These are phyloP conservation scores for Zaprionus camerounensis DNA, from an alignment of 1,140 invertebrate species.

Conservation along the genomic window DNA sequence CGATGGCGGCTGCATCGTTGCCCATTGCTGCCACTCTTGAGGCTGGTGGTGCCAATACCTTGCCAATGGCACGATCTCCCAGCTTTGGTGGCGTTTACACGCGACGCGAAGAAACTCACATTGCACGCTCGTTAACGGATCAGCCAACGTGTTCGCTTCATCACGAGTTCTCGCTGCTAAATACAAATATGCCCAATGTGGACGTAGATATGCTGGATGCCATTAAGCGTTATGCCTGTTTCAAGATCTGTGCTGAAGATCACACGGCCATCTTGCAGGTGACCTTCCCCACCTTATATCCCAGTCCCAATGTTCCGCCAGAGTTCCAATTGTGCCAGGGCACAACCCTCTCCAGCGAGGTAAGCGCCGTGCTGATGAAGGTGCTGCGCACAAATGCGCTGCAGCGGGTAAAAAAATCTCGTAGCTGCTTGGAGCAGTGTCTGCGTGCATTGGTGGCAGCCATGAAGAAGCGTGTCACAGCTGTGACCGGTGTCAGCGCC, in stretches of 20 bases:
- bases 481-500: conserved; percentile 40
- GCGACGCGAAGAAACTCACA: conserved; percentile 70
- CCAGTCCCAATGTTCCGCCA: conserved; percentile 87
- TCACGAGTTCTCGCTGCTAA: conserved; percentile 94
- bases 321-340: conserved; percentile 89
- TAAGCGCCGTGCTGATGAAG: conserved; percentile 88
- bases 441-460: conserved; percentile 89
- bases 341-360: conserved; percentile 86
- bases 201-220: conserved; percentile 90
- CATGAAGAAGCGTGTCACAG: conserved; percentile 86
- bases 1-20: conserved; percentile 57
- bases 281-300: conserved; percentile 78
- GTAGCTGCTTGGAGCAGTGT: conserved; percentile 92
- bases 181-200: conserved; percentile 94
- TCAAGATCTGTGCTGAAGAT: conserved; percentile 90
- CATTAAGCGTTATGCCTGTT: conserved; percentile 89
- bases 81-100: conserved; percentile 57
- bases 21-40: conserved; percentile 54
- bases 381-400: conserved; percentile 90
- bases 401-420: conserved; percentile 90
- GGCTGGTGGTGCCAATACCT: conserved; percentile 42
- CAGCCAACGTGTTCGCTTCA: conserved; percentile 88
- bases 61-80: conserved; percentile 71
- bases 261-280: conserved; percentile 91
- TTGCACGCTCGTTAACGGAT: conserved; percentile 79